A percentile compares a stretch with the other conserved stretches of the same genome.
phyloP scores from a whole-genome alignment of 92 coral and sea anemone species.

The Bergia sp. region DNA sequence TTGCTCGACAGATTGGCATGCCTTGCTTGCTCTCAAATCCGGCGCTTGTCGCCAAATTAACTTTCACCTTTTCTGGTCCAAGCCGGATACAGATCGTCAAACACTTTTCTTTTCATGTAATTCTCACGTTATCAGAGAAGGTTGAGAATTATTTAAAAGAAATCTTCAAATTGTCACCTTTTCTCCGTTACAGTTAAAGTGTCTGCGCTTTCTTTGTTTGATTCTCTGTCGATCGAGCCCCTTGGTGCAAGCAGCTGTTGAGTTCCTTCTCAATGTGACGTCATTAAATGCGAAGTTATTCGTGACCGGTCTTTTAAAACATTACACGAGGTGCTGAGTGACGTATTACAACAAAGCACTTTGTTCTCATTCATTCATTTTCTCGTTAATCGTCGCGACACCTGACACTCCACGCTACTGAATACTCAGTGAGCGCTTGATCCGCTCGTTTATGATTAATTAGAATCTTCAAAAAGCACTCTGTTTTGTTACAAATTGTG shows the following conservation, averaged over 20 bases:
- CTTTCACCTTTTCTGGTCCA: neutral
- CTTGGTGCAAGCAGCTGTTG: neutral
- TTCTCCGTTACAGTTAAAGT: too few species aligned
- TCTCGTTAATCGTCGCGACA: slow-evolving; percentile 19
- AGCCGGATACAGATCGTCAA: neutral
- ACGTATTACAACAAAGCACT: slow-evolving; percentile 4
- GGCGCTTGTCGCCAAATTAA: neutral
- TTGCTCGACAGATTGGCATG: slow-evolving; percentile 10
- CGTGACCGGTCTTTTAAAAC: slow-evolving; percentile 29
- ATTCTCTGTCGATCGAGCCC: neutral
- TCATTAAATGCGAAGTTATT: neutral
- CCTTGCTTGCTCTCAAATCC: neutral
- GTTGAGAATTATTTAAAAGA: neutral
- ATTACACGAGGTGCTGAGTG: slow-evolving; percentile 20
- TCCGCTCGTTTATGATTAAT: neutral
- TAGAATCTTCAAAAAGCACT: neutral
- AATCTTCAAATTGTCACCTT: too few species aligned
- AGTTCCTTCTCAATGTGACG: slow-evolving; percentile 8
- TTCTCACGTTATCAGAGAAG: neutral
- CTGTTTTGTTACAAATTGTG: neutral
- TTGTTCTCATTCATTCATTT: slow-evolving; percentile 1
- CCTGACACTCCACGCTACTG: neutral
- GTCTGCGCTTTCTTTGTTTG: neutral
- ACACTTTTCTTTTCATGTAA: neutral
- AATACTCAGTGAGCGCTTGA: neutral